These are phyloP conservation scores for Agrypnia vestita DNA, from an alignment of 1,140 invertebrate genomes.

Conservation along the genomic window DNA sequence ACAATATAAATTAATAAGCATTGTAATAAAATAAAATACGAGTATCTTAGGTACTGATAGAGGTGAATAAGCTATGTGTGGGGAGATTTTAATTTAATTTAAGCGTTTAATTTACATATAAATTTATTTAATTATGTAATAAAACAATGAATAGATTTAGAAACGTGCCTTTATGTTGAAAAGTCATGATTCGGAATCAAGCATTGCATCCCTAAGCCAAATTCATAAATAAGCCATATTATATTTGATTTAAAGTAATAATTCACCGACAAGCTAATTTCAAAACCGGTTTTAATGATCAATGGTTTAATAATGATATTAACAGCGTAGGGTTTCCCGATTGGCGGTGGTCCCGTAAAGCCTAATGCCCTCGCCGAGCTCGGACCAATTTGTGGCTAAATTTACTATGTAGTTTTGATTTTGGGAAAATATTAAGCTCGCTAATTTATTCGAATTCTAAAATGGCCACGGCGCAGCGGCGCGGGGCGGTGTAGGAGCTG, in stretches of 20 bases:
- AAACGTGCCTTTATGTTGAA: too few species aligned
- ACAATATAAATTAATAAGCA: too few species aligned
- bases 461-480: conserved; percentile 44
- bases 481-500: background rate
- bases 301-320: conserved; percentile 43
- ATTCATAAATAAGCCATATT: background rate
- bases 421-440: conserved; percentile 59
- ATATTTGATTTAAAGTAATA: conserved; percentile 4
- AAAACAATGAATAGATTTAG: too few species aligned
- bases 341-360: conserved; percentile 30
- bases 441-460: conserved; percentile 57
- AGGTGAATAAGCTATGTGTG: too few species aligned
- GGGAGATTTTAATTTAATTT: too few species aligned
- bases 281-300: conserved; percentile 28
- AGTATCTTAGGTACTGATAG: too few species aligned
- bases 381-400: conserved; percentile 47
- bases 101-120: too few species aligned
- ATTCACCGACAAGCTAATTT: background rate
- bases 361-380: conserved; percentile 48
- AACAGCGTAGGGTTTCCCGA: conserved; percentile 27
- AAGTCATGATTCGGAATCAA: too few species aligned
- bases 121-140: too few species aligned
- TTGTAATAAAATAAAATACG: too few species aligned
- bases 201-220: too few species aligned
- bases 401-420: conserved; percentile 57